Evolutionary conservation across 2,888 invertebrate genomes (phyloP).

Genomic region (Eupeodes latifasciatus): DNA sequence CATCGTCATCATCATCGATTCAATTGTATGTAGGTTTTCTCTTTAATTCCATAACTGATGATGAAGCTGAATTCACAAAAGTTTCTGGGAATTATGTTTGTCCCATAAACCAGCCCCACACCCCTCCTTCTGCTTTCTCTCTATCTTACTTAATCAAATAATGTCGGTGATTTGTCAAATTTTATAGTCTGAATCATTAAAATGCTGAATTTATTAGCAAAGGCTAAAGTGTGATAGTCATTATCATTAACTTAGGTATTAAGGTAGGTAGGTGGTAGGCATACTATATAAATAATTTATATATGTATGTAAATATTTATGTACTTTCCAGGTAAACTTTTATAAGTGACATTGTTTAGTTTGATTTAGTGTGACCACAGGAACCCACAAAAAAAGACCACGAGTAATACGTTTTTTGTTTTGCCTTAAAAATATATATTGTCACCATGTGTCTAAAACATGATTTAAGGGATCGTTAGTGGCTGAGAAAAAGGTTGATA

Average conservation of each 20-base stretch:
- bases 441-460: conserved; percentile 34
- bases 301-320: too few species aligned
- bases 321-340: not conserved
- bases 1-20: conserved; percentile 28
- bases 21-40: conserved; percentile 3
- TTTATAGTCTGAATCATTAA: conserved; percentile 56
- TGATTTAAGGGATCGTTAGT: conserved; percentile 40
- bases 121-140: too few species aligned
- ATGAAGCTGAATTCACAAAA: conserved; percentile 9
- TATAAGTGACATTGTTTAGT: not conserved
- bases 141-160: conserved; percentile 5
- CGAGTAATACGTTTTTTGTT: not conserved
- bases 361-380: conserved; percentile 34
- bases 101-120: not conserved
- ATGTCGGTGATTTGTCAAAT: conserved; percentile 67
- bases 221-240: conserved; percentile 28
- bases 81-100: conserved; percentile 45
- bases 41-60: conserved; percentile 34
- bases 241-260: conserved; percentile 19
- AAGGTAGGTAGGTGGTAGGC: too few species aligned
- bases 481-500: conserved; percentile 11
- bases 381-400: not conserved
- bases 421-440: conserved; percentile 7
- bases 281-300: not conserved
- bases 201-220: conserved; percentile 62